phyloP scores from a whole-genome alignment of 2,888 invertebrate genomes.

The Boloria euphrosyne region DNA sequence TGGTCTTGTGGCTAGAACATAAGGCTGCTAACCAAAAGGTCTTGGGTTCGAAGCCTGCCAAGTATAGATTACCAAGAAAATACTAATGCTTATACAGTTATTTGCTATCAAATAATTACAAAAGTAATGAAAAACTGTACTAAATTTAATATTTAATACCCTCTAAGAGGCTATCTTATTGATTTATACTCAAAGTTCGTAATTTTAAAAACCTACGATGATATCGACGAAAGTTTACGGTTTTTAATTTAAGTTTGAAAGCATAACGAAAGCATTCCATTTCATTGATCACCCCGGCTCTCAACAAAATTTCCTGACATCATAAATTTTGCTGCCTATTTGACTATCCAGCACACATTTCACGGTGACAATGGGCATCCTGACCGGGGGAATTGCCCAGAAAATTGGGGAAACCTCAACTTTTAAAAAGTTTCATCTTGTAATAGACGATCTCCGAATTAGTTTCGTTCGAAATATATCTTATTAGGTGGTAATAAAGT shows the following conservation, averaged over 20 bases:
- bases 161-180: conserved; percentile 15
- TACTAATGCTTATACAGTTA: no score
- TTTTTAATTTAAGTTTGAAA: conserved; percentile 36
- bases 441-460: conserved; percentile 46
- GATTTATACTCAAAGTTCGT: conserved; percentile 21
- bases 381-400: conserved; percentile 49
- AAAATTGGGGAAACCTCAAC: conserved; percentile 61
- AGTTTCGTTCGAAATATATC: conserved; percentile 50
- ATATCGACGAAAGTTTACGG: conserved; percentile 27
- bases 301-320: conserved; percentile 45
- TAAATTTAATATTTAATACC: conserved; percentile 8
- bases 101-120: no score
- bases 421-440: conserved; percentile 56
- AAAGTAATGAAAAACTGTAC: conserved; percentile 3
- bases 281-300: conserved; percentile 20
- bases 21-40: background rate
- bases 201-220: conserved; percentile 11
- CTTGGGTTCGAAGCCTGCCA: no score
- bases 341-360: conserved; percentile 63
- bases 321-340: conserved; percentile 55
- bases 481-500: conserved; percentile 53
- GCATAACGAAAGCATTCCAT: conserved; percentile 29
- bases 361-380: conserved; percentile 61
- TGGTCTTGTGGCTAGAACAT: background rate
- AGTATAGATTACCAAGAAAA: no score